Evolutionary conservation across 2,113 vertebrate genomes (phyloP), one percentile per base, ranked within the genome.

Genomic region (Dipodomys spectabilis): DNA sequence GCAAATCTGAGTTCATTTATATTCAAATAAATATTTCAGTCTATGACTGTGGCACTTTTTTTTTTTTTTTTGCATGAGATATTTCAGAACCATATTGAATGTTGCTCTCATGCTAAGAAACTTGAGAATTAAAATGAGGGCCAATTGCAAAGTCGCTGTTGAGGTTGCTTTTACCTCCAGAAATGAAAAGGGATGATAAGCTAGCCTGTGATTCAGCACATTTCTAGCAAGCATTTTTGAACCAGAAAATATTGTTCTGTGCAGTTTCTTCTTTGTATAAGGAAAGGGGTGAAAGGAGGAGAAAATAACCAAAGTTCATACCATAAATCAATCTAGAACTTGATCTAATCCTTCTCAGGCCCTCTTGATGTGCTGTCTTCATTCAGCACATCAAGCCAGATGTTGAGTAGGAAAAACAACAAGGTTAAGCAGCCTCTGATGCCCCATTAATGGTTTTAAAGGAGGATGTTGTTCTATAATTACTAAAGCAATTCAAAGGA

Each of bases 11-110:
- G 91, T 97, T 96, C 97, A 97, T 97, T 96, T 97, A 97, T 96
- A 97, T 96, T 97, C 96, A 96, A 97, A 97, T 97, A 97, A 97
- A 97, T 97, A 97, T 97, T 97, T 97, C 95, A 96, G 96, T 97
- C 97, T 97, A 96, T 97, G 96, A 97, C 95, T 97, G 92, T 95
- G 95, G 96, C 94, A 93, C 96, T 95, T 97, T 97, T 80, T 96
- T 97, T 35, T n/a, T n/a, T n/a, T 39, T 96, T 80, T 97, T 97
- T 97, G 96, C 92, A 97, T 92, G 92, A 96, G 95, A 97, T 97
- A 97, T 96, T 97, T 97, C 95, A 81, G 88, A 97, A 93, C 95
- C 96, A 92, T 97, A 96, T 94, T 97, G 96, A 97, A 96, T 94
- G 96, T 93, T 96, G 96, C 93, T 97, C 96, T 97, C 94, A 93